These are phyloP conservation scores for Tadarida brasiliensis DNA, from an alignment of 2,797 vertebrate species.

Conservation along the genomic window DNA sequence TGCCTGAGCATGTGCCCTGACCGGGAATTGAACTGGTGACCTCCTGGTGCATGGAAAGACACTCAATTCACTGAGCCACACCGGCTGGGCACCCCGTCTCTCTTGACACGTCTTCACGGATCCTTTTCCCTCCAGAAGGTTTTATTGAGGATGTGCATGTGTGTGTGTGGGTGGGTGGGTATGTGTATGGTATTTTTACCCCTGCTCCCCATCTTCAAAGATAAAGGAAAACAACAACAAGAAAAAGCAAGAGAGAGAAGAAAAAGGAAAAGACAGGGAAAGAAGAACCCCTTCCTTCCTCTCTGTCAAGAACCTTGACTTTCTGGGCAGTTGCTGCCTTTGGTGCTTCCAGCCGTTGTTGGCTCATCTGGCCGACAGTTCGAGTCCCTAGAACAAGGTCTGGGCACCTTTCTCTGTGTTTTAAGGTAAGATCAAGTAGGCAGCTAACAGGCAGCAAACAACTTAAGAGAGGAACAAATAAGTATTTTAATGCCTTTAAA, in stretches of 20 bases:
- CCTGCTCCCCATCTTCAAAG: not conserved
- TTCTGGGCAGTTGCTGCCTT: not conserved
- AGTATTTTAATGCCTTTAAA: constrained; percentile 66
- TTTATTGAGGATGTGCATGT: not conserved
- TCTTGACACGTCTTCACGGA: not conserved
- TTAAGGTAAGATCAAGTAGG: constrained; percentile 39
- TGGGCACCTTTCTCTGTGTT: not conserved
- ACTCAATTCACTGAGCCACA: no score
- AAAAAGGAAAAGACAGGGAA: not conserved
- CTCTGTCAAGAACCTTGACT: not conserved
- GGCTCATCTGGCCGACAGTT: not conserved
- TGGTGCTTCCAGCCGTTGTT: not conserved
- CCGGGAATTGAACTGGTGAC: no score
- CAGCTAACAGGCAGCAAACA: constrained; percentile 45
- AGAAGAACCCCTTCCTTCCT: not conserved
- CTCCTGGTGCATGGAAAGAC: no score
- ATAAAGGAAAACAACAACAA: constrained; percentile 44
- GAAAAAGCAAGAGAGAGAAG: not conserved
- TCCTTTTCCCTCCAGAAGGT: not conserved
- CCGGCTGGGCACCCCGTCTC: not conserved
- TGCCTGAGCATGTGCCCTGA: no score
- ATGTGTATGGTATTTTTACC: not conserved
- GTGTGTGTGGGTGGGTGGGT: not conserved
- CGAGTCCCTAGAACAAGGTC: not conserved
- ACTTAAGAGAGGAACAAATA: constrained; percentile 49